phyloP scores from a whole-genome alignment of 2,888 invertebrate species.

The Catocala sponsa region DNA sequence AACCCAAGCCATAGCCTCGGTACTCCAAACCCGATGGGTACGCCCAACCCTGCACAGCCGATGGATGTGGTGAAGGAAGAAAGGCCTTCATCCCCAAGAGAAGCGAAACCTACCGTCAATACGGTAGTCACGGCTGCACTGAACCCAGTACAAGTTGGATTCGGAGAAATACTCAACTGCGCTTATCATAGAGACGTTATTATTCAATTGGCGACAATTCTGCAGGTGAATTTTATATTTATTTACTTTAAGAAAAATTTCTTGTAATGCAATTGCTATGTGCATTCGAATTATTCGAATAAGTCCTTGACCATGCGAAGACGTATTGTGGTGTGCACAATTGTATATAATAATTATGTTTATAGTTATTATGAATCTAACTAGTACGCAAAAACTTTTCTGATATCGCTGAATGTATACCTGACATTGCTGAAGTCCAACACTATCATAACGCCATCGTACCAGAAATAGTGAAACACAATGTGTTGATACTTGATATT shows the following conservation, averaged over 20 bases:
- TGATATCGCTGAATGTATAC: no score
- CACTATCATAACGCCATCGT: no score
- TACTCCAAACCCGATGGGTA: slow-evolving; percentile 77
- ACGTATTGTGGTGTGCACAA: no score
- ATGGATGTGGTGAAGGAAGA: slow-evolving; percentile 80
- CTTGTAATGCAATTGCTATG: no score
- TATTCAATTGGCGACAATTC: slow-evolving; percentile 92
- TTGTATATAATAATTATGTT: no score
- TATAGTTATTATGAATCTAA: no score
- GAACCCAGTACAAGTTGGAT: slow-evolving; percentile 90
- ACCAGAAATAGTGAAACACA: no score
- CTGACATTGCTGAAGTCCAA: no score
- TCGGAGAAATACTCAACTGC: slow-evolving; percentile 95
- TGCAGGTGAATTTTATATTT: slow-evolving; percentile 88
- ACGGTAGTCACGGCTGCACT: slow-evolving; percentile 74
- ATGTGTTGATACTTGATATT: no score
- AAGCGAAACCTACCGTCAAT: slow-evolving; percentile 68
- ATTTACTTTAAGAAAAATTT: not conserved
- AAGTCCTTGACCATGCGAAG: no score
- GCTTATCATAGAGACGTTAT: slow-evolving; percentile 96
- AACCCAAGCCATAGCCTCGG: slow-evolving; percentile 78
- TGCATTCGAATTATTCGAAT: no score
- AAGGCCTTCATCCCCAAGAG: slow-evolving; percentile 71
- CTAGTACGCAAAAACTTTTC: no score
- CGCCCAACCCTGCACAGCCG: slow-evolving; percentile 72